A percentile compares a stretch with the other conserved stretches of the same genome.
These are phyloP conservation scores for Cheilosia scutellata DNA, from an alignment of 2,888 invertebrate genomes.

Conservation along the genomic window DNA sequence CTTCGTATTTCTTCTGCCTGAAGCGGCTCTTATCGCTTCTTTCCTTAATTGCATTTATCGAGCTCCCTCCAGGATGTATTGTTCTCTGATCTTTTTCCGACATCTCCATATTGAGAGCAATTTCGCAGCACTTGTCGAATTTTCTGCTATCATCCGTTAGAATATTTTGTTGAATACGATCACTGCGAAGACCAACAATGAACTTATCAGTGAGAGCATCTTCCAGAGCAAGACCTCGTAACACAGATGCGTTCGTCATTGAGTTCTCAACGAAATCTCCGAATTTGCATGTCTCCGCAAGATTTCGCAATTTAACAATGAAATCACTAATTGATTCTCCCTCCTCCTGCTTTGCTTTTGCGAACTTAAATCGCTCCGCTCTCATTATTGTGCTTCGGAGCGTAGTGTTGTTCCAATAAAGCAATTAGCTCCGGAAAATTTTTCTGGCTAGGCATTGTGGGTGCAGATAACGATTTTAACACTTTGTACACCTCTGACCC, in stretches of 20 bases:
- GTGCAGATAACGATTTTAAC: constrained; percentile 16
- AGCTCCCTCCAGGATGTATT: constrained; percentile 5
- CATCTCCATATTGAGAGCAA: constrained; percentile 40
- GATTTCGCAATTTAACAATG: constrained; percentile 27
- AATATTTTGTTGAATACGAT: constrained; percentile 38
- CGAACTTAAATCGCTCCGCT: constrained; percentile 37
- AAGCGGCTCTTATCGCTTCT: neutral
- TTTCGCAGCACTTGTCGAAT: constrained; percentile 35
- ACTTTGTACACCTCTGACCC: constrained; percentile 45
- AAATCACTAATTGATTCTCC: constrained; percentile 40
- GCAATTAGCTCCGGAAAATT: constrained; percentile 22
- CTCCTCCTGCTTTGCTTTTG: constrained; percentile 37
- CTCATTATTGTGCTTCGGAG: constrained; percentile 14
- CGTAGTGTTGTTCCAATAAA: neutral
- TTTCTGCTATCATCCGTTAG: constrained; percentile 43
- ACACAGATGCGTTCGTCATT: constrained; percentile 1
- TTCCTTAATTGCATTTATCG: neutral
- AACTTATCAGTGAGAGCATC: constrained; percentile 57
- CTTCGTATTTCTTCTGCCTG: neutral
- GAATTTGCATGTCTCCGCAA: constrained; percentile 23
- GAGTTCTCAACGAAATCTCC: constrained; percentile 33
- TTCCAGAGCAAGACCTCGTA: constrained; percentile 36
- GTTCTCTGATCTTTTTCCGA: constrained; percentile 25
- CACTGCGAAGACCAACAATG: constrained; percentile 27
- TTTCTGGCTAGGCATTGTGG: neutral